phyloP scores from a whole-genome alignment of 2,797 vertebrate genomes.

The Sebastes oblongus region DNA sequence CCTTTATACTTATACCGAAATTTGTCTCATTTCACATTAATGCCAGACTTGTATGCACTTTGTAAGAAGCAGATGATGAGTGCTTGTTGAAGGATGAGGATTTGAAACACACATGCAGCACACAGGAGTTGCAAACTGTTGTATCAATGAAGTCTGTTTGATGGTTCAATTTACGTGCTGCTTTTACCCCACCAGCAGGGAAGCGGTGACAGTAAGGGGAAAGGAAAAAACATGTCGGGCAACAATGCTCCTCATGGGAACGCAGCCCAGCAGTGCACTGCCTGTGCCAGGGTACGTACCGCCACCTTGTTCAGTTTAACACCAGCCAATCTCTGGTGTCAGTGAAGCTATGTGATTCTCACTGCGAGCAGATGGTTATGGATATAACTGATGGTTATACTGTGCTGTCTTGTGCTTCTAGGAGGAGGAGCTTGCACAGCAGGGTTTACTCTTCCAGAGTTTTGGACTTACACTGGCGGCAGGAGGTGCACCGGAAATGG shows the following conservation, averaged over 20 bases:
- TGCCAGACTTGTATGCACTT: conserved; percentile 19
- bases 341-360: neutral
- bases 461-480: conserved; percentile 83
- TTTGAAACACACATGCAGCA: conserved; percentile 5
- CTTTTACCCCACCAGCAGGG: conserved; percentile 55
- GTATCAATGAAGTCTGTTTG: conserved; percentile 4
- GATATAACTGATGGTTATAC: neutral
- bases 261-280: conserved; percentile 73
- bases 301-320: neutral
- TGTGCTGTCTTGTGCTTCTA: conserved; percentile 54
- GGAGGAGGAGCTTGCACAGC: conserved; percentile 88
- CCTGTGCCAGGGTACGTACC: conserved; percentile 78
- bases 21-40: conserved; percentile 15
- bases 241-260: conserved; percentile 75
- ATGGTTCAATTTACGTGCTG: conserved; percentile 24
- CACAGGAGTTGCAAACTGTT: neutral
- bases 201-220: conserved; percentile 72
- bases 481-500: conserved; percentile 78
- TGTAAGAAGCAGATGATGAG: conserved; percentile 2
- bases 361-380: too few relatives aligned
- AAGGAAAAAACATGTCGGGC: conserved; percentile 73
- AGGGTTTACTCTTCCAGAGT: conserved; percentile 86
- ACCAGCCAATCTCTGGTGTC: neutral
- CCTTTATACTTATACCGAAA: conserved; percentile 18
- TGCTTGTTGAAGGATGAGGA: neutral